phyloP scores from a whole-genome alignment of 2,113 vertebrate genomes.

The Asarcornis scutulata region DNA sequence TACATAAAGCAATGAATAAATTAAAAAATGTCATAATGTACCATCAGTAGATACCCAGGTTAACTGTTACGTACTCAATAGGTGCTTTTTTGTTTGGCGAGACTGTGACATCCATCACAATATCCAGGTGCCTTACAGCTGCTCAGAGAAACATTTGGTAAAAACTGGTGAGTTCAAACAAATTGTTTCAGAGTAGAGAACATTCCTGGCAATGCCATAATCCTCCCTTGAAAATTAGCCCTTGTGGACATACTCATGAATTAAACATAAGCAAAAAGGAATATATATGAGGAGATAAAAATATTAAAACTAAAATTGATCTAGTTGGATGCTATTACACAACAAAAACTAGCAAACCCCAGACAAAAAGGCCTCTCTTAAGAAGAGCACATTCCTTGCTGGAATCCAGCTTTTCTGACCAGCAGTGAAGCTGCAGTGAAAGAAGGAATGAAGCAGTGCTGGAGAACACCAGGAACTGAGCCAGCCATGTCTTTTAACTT shows the following conservation, averaged over 20 bases:
- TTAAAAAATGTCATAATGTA: not conserved
- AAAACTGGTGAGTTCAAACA: not conserved
- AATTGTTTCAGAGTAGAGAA: not conserved
- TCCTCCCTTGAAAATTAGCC: not conserved
- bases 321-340: not conserved
- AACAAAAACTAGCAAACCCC: not conserved
- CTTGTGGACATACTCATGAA: not conserved
- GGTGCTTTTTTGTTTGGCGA: not conserved
- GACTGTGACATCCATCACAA: not conserved
- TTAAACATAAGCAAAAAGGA: not conserved
- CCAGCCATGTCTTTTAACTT: slow-evolving; percentile 1
- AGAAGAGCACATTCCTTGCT: not conserved
- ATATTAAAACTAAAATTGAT: not conserved
- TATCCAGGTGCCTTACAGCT: not conserved
- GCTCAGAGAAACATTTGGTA: slow-evolving; percentile 10
- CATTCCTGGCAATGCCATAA: not conserved
- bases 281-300: not conserved
- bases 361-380: not conserved
- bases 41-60: not conserved
- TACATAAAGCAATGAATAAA: not conserved
- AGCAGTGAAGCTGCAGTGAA: not conserved
- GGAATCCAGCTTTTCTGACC: not conserved
- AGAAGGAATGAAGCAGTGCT: not conserved
- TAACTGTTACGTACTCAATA: not conserved
- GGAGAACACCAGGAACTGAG: not conserved